Conservation (phyloP, 2,797 vertebrate genomes). For the Sebastiscus tertius region DNA sequence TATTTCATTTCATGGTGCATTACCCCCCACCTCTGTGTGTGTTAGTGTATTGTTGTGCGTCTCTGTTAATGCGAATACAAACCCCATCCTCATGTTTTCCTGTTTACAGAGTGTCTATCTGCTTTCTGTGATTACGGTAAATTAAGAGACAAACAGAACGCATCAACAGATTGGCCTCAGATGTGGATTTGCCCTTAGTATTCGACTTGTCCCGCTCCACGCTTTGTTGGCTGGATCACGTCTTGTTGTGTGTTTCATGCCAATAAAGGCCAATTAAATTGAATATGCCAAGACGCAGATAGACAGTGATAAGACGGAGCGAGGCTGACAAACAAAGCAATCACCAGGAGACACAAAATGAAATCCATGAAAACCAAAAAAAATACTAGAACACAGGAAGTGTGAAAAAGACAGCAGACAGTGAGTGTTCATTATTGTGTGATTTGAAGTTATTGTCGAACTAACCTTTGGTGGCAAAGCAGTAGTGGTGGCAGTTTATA, state of each 20-base stretch:
- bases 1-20: slow-evolving; percentile 59
- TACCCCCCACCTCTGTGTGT: slow-evolving; percentile 10
- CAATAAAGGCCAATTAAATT: slow-evolving; percentile 37
- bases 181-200: slow-evolving; percentile 11
- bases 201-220: not conserved
- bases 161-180: not conserved
- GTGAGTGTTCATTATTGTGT: not conserved
- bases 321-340: slow-evolving; percentile 3
- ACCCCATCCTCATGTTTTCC: not conserved
- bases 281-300: slow-evolving; percentile 9
- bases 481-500: not conserved
- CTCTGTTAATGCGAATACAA: not conserved
- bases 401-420: not conserved
- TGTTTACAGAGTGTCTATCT: not conserved
- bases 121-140: not conserved
- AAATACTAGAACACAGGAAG: not conserved
- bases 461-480: not conserved
- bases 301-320: not conserved
- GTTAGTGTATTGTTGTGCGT: not conserved
- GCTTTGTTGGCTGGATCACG: not conserved
- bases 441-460: not conserved
- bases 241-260: slow-evolving; percentile 1
- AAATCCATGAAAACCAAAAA: not conserved
- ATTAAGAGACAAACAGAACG: slow-evolving; percentile 22
- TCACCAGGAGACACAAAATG: not conserved